phyloP scores from a whole-genome alignment of 2,113 vertebrate species.

The Mormyrus lacerda region DNA sequence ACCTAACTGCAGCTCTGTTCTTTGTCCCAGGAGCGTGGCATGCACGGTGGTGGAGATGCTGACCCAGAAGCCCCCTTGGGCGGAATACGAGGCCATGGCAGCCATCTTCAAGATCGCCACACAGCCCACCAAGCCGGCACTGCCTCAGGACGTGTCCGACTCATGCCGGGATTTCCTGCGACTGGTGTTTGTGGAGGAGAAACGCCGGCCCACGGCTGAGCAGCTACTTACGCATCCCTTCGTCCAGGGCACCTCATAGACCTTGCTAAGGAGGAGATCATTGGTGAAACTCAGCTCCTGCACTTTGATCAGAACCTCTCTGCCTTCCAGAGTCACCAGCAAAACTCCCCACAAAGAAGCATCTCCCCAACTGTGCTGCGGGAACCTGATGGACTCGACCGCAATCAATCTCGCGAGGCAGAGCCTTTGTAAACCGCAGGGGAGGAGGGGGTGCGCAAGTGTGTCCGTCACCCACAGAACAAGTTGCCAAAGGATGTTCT shows the following conservation, averaged over 20 bases:
- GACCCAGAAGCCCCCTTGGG: slow-evolving; percentile 85
- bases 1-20: not conserved
- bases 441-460: not conserved
- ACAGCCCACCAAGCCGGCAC: slow-evolving; percentile 80
- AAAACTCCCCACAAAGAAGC: slow-evolving; percentile 1
- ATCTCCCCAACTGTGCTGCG: not conserved
- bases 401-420: not conserved
- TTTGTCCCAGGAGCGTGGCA: slow-evolving; percentile 72
- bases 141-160: slow-evolving; percentile 72
- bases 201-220: slow-evolving; percentile 77
- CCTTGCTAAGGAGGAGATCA: slow-evolving; percentile 14
- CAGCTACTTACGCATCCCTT: slow-evolving; percentile 75
- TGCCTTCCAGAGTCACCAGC: slow-evolving; percentile 19
- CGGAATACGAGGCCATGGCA: slow-evolving; percentile 85
- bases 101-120: slow-evolving; percentile 90
- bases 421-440: not conserved
- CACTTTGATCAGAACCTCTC: slow-evolving; percentile 19
- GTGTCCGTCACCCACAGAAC: not conserved
- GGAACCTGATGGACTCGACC: not conserved
- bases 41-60: slow-evolving; percentile 90
- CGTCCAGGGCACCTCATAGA: slow-evolving; percentile 70
- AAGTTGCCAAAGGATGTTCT: not conserved
- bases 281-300: slow-evolving; percentile 31
- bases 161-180: slow-evolving; percentile 76
- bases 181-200: slow-evolving; percentile 83